Evolutionary conservation across 2,888 invertebrate species (phyloP).

Genomic region (Digitonthophagus gazella): DNA sequence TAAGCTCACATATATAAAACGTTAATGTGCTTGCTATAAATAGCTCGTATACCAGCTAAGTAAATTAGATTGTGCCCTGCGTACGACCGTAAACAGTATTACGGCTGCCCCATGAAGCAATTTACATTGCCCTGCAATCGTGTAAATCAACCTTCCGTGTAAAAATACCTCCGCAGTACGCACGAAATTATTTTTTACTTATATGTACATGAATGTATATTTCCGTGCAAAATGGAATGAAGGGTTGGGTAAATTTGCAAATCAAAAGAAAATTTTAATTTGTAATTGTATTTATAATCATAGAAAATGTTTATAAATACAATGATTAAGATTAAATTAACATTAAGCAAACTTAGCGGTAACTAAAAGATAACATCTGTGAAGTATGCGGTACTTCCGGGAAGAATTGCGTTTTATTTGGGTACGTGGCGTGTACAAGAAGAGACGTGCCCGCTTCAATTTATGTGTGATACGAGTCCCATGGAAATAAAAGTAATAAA

Average conservation of each 20-base stretch:
- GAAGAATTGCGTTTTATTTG: constrained; percentile 29
- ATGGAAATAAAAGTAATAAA: constrained; percentile 23
- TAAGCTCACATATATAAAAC: background rate
- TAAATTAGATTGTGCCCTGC: constrained; percentile 3
- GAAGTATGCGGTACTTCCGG: constrained; percentile 30
- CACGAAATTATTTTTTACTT: background rate
- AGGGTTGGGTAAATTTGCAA: too few species aligned
- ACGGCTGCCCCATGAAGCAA: constrained; percentile 17
- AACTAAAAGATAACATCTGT: constrained; percentile 20
- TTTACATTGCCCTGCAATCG: background rate
- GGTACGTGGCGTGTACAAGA: constrained; percentile 15
- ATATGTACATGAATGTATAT: background rate
- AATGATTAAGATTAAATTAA: background rate
- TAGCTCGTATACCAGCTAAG: background rate
- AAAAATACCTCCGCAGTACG: too few species aligned
- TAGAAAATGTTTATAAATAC: background rate
- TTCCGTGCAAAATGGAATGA: background rate
- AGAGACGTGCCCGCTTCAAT: constrained; percentile 18
- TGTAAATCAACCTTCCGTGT: background rate
- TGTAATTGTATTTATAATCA: too few species aligned
- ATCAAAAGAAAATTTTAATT: too few species aligned
- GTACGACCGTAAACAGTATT: constrained; percentile 25
- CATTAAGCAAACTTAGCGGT: constrained; percentile 3
- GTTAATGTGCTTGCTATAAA: background rate
- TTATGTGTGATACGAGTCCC: constrained; percentile 27